Percentiles rank a stretch among this genome's conserved stretches.
phyloP scores from a whole-genome alignment of 2,797 vertebrate species.

The Amphiprion clarkii region DNA sequence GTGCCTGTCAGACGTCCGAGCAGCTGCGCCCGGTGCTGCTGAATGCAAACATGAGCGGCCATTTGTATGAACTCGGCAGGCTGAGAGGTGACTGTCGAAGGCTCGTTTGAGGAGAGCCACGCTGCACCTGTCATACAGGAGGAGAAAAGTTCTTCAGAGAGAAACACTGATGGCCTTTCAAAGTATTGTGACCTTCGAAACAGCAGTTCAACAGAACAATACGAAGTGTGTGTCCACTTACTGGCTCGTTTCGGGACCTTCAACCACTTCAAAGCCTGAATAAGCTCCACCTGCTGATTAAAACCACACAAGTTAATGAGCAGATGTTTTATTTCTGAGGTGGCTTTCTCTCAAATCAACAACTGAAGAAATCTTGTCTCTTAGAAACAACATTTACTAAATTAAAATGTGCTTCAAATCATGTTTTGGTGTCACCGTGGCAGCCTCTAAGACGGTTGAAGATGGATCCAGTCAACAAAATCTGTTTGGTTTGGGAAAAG shows the following conservation, averaged over 20 bases:
- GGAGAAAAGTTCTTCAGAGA: conserved; percentile 29
- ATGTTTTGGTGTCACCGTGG: background rate
- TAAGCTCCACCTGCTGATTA: background rate
- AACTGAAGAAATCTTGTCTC: background rate
- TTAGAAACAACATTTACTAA: background rate
- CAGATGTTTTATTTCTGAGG: background rate
- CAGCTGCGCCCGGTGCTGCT: conserved; percentile 72
- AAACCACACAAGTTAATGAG: background rate
- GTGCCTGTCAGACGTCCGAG: conserved; percentile 74
- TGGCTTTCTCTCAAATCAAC: background rate
- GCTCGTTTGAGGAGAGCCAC: conserved; percentile 31
- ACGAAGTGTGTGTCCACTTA: conserved; percentile 4
- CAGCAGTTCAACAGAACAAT: conserved; percentile 12
- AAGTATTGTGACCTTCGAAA: conserved; percentile 33
- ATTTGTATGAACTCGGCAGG: conserved; percentile 74
- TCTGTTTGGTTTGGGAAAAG: too few relatives aligned
- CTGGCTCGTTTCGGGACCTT: background rate
- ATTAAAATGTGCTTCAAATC: background rate
- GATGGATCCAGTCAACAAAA: too few relatives aligned
- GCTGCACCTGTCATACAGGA: conserved; percentile 12
- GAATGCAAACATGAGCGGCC: conserved; percentile 77
- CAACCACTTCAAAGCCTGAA: background rate
- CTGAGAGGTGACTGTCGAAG: conserved; percentile 73
- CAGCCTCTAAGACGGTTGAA: too few relatives aligned
- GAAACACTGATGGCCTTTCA: conserved; percentile 25